Percentiles rank a stretch among this genome's conserved stretches.
phyloP scores from a whole-genome alignment of 2,113 vertebrate species.

The Pogona vitticeps region DNA sequence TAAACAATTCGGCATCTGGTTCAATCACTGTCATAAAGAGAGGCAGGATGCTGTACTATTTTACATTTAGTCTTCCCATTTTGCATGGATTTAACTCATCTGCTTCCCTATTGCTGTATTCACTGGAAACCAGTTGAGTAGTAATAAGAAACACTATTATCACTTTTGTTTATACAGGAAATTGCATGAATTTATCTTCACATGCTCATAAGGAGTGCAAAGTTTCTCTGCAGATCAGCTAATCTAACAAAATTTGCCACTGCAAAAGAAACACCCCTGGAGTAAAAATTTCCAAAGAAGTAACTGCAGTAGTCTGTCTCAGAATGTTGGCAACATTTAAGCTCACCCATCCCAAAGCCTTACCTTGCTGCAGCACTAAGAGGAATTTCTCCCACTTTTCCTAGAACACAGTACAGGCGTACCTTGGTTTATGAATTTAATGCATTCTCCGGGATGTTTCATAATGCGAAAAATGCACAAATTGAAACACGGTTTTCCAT shows the following conservation, averaged over 20 bases:
- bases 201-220: background rate
- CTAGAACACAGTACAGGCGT: background rate
- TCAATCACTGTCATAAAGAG: background rate
- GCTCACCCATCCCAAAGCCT: too few species aligned
- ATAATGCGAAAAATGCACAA: too few species aligned
- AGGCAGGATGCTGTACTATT: background rate
- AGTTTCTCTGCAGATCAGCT: background rate
- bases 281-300: background rate
- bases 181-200: background rate
- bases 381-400: background rate
- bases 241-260: background rate
- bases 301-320: too few species aligned
- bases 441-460: too few species aligned
- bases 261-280: background rate
- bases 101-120: constrained; percentile 6
- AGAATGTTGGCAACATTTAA: too few species aligned
- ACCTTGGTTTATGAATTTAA: too few species aligned
- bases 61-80: background rate
- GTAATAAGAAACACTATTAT: background rate
- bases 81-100: background rate
- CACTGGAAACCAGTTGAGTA: background rate
- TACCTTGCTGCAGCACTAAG: too few species aligned
- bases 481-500: too few species aligned
- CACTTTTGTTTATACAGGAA: background rate
- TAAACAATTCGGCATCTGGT: constrained; percentile 17